Percentiles rank a stretch among this genome's conserved stretches.
phyloP scores from a whole-genome alignment of 1,140 invertebrate genomes.

The Amyelois transitella region DNA sequence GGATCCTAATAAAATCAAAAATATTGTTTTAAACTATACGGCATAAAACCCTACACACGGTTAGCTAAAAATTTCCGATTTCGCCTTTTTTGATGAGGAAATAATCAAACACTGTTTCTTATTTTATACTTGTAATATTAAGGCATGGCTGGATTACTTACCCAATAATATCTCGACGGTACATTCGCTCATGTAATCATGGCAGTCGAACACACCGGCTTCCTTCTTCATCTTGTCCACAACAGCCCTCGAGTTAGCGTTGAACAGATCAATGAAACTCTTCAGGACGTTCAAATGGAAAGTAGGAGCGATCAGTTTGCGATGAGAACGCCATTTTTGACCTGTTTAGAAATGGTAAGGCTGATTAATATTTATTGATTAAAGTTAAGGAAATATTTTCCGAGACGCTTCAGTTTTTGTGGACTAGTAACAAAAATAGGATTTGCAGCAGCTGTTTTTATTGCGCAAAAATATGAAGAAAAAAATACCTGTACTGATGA shows the following conservation, averaged over 20 bases:
- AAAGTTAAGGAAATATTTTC: no score
- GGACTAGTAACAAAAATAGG: no score
- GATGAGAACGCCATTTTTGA: conserved; percentile 86
- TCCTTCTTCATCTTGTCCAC: conserved; percentile 81
- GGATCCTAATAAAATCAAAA: no score
- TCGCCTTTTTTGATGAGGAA: no score
- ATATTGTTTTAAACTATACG: no score
- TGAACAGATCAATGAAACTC: conserved; percentile 88
- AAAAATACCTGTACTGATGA: conserved; percentile 82
- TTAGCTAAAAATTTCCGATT: no score
- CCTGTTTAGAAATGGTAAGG: conserved; percentile 70
- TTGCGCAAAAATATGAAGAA: conserved; percentile 6
- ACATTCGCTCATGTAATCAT: conserved; percentile 89
- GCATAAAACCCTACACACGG: no score
- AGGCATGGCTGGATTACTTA: conserved; percentile 56
- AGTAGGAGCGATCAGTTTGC: conserved; percentile 87
- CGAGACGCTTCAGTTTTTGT: no score
- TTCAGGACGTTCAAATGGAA: conserved; percentile 90
- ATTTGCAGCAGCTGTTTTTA: no score
- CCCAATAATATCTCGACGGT: conserved; percentile 87
- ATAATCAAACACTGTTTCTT: no score
- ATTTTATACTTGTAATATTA: no score
- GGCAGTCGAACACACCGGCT: conserved; percentile 81
- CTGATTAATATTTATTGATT: no score
- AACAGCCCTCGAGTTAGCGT: conserved; percentile 82